Evolutionary conservation across 1,140 invertebrate genomes (phyloP), one percentile per base, ranked within the genome.

Genomic region (Drosophila subpulchrella): DNA sequence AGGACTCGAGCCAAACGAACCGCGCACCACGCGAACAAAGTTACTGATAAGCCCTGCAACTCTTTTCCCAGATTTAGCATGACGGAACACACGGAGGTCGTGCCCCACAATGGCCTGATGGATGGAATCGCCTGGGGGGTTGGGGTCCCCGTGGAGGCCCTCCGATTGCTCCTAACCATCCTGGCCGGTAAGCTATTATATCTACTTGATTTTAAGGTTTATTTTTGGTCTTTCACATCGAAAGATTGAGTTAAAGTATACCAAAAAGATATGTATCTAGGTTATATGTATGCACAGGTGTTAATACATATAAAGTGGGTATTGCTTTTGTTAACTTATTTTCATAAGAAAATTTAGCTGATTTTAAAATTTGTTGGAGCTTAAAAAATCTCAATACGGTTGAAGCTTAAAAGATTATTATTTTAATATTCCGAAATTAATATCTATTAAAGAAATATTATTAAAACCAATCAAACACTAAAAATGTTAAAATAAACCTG

Each of bases 121-220:
- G 15, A 62, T 12, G 46, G 10, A 13, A 38, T 94, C 42, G 90
- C 93, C 39, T 42, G 71, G 12, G 48, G 67, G 48, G 36, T 94
- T 13, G 94, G 94, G n/a, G 93, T 94, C 7, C 90, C 93, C 6
- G 94, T 94, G 39, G 93, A 96, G 17, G 96, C 96, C 1, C 76
- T 97, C 17, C 93, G 94, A 32, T 92, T 97, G n/a, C 86, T 97
- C 7, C 76, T 96, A 34, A 96, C 96, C 0, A 94, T 97, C 53
- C 63, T 96, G 50, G 83, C 95, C 66, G 95, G 95, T 95, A 93
- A 93, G 30, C 32, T 2, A 17, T 2, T 7, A 3, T 24, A 27
- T n/a, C 15, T 4, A 20, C 3, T 13, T 20, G 1, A 17, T 15
- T 27, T 47, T 13, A 0, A 13, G 12, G 38, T 12, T 36, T 36